These are phyloP conservation scores for Leucophenga montana DNA, from an alignment of 2,888 invertebrate species.

Conservation along the genomic window DNA sequence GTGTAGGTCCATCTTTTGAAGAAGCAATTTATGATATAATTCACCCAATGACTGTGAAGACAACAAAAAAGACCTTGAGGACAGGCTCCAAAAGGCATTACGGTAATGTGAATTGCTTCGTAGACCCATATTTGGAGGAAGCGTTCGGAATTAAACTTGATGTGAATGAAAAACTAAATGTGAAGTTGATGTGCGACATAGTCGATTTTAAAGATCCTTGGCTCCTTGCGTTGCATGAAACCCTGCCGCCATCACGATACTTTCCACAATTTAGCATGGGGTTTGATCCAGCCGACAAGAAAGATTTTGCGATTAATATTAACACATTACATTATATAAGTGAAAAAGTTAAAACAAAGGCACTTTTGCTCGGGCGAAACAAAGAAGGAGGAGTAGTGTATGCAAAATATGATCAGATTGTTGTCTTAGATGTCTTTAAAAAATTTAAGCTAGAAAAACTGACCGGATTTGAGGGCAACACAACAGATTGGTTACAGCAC, in stretches of 20 bases:
- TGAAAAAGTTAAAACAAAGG: slow-evolving; percentile 47
- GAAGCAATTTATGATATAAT: not conserved
- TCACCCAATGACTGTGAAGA: not conserved
- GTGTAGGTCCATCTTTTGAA: not conserved
- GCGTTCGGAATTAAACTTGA: slow-evolving; percentile 46
- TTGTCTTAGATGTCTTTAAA: not conserved
- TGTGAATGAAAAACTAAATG: slow-evolving; percentile 45
- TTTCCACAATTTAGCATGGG: slow-evolving; percentile 53
- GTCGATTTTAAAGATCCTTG: slow-evolving; percentile 47
- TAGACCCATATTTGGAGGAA: slow-evolving; percentile 47
- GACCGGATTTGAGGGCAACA: slow-evolving; percentile 50
- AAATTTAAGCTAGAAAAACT: not conserved
- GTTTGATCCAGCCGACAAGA: slow-evolving; percentile 49
- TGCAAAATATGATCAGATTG: slow-evolving; percentile 53
- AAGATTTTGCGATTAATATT: slow-evolving; percentile 51
- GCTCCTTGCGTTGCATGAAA: slow-evolving; percentile 51
- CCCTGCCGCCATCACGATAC: slow-evolving; percentile 46
- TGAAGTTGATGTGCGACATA: slow-evolving; percentile 47
- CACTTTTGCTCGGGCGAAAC: slow-evolving; percentile 54
- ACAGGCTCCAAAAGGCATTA: no score
- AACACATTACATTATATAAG: slow-evolving; percentile 48
- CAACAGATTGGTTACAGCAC: slow-evolving; percentile 48
- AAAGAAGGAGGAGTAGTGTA: slow-evolving; percentile 45
- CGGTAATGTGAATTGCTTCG: slow-evolving; percentile 39
- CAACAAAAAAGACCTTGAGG: not conserved